A percentile compares a stretch with the other conserved stretches of the same genome.
These are phyloP conservation scores for Ormyrus rosae DNA, from an alignment of 2,888 invertebrate genomes.

Conservation along the genomic window DNA sequence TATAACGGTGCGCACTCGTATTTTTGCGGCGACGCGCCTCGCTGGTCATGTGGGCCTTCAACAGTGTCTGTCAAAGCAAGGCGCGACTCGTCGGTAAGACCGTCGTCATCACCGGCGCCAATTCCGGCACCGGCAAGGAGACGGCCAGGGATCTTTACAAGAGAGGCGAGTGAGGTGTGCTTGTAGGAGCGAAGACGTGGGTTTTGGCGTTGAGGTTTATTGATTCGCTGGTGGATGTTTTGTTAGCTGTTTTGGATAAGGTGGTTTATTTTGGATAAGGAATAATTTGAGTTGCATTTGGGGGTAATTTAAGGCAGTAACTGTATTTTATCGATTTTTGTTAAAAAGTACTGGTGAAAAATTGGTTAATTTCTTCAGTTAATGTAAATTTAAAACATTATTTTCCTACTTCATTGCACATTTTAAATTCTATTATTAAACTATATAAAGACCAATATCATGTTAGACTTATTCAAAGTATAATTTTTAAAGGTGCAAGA, in stretches of 20 bases:
- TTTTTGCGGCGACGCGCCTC: too few relatives aligned
- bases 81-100: conserved; percentile 67
- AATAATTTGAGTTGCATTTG: too few relatives aligned
- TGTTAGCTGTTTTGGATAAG: too few relatives aligned
- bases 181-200: conserved; percentile 58
- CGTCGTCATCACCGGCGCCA: conserved; percentile 73
- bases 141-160: conserved; percentile 67
- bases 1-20: too few relatives aligned
- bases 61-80: conserved; percentile 74
- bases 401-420: too few relatives aligned
- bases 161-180: conserved; percentile 59
- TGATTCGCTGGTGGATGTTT: background rate
- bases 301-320: background rate
- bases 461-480: too few relatives aligned
- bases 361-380: background rate
- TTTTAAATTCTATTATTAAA: too few relatives aligned
- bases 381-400: too few relatives aligned
- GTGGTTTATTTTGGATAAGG: too few relatives aligned
- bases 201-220: background rate
- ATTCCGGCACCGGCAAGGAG: conserved; percentile 73
- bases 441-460: too few relatives aligned
- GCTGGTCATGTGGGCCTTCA: conserved; percentile 65
- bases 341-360: background rate
- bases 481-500: conserved; percentile 62
- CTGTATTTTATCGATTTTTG: background rate